These are phyloP conservation scores for Xylocampa areola DNA, from an alignment of 2,888 invertebrate species.

Conservation along the genomic window DNA sequence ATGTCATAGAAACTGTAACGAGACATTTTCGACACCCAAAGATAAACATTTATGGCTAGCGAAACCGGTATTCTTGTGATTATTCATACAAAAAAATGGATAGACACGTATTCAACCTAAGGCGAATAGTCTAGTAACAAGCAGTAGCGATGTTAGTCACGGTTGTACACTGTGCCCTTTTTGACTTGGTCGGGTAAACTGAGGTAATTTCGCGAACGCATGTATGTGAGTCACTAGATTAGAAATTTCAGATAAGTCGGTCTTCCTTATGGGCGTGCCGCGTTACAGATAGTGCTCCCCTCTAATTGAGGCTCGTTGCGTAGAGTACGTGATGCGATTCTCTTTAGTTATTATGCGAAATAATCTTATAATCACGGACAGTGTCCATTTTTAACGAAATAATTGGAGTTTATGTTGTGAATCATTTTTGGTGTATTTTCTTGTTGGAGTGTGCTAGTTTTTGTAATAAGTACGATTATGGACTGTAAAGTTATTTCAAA, in stretches of 20 bases:
- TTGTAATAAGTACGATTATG: no score
- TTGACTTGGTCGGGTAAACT: slow-evolving; percentile 57
- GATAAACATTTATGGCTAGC: slow-evolving; percentile 63
- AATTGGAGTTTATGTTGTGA: slow-evolving; percentile 50
- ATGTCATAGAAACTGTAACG: slow-evolving; percentile 64
- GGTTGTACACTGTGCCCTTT: slow-evolving; percentile 60
- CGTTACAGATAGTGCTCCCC: slow-evolving; percentile 73
- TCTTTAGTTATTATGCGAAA: slow-evolving; percentile 67
- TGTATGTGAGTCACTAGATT: slow-evolving; percentile 79
- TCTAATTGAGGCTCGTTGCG: slow-evolving; percentile 76
- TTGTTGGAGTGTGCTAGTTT: background rate
- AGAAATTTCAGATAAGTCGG: slow-evolving; percentile 82
- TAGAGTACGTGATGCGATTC: slow-evolving; percentile 77
- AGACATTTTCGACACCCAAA: slow-evolving; percentile 69
- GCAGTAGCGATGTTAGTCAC: slow-evolving; percentile 58
- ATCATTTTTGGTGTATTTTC: slow-evolving; percentile 6
- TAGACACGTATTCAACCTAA: slow-evolving; percentile 48
- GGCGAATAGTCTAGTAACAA: slow-evolving; percentile 30
- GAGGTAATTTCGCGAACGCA: slow-evolving; percentile 76
- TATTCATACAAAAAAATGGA: slow-evolving; percentile 27
- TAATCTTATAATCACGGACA: slow-evolving; percentile 62
- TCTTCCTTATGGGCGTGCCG: slow-evolving; percentile 82
- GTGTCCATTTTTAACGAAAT: slow-evolving; percentile 60
- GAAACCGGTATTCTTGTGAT: slow-evolving; percentile 58
- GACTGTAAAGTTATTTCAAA: no score